A percentile compares a stretch with the other conserved stretches of the same genome.
These are phyloP conservation scores for Stenodema calcarata DNA, from an alignment of 2,888 invertebrate genomes.

Conservation along the genomic window DNA sequence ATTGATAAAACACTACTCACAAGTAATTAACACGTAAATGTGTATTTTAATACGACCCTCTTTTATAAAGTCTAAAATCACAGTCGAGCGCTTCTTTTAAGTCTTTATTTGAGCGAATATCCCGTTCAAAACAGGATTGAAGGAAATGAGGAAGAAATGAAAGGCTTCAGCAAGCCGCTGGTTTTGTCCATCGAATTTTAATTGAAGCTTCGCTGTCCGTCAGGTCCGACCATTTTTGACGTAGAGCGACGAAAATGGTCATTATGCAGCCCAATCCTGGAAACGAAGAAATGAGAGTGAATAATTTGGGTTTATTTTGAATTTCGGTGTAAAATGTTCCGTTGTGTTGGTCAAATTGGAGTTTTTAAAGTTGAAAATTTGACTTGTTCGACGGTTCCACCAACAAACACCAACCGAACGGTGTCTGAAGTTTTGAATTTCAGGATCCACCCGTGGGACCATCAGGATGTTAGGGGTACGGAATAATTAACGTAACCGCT, in stretches of 20 bases:
- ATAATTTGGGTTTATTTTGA: too few species aligned
- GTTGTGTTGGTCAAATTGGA: too few species aligned
- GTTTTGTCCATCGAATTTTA: slow-evolving; percentile 30
- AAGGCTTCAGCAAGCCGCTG: not conserved
- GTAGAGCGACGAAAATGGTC: not conserved
- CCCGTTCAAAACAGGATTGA: not conserved
- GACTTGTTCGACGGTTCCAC: too few species aligned
- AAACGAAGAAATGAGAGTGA: not conserved
- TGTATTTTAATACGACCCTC: not conserved
- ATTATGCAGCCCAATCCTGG: slow-evolving; percentile 9
- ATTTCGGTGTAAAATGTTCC: too few species aligned
- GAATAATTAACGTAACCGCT: too few species aligned
- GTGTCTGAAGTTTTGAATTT: too few species aligned
- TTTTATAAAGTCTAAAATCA: not conserved
- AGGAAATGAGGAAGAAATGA: not conserved
- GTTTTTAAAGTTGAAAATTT: too few species aligned
- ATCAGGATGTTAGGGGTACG: too few species aligned
- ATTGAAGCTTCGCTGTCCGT: not conserved
- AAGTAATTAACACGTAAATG: not conserved
- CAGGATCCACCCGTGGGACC: too few species aligned
- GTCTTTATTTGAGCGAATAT: not conserved
- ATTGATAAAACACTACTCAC: not conserved
- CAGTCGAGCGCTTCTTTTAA: not conserved
- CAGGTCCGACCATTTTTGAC: slow-evolving; percentile 2
- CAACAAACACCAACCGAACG: too few species aligned